Evolutionary conservation across 1,140 invertebrate species (phyloP).

Genomic region (Camponotus pennsylvanicus): DNA sequence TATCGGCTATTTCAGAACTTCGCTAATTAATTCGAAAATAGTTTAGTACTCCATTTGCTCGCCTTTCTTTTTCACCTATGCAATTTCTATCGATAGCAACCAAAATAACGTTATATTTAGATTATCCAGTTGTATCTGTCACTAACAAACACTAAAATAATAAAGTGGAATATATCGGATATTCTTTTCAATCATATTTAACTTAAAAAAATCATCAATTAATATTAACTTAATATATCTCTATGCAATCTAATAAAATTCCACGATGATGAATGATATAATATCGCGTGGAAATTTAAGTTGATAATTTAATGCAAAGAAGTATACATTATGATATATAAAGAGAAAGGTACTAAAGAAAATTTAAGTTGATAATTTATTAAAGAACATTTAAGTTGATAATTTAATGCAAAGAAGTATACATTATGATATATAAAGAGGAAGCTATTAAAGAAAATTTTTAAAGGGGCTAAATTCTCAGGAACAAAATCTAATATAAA

Average conservation of each 20-base stretch:
- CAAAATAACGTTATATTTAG: slow-evolving; percentile 27
- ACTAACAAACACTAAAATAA: slow-evolving; percentile 17
- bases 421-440: neutral
- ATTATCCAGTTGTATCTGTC: neutral
- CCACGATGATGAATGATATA: neutral
- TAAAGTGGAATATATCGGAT: neutral
- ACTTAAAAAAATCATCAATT: neutral
- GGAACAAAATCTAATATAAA: neutral
- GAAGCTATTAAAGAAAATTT: neutral
- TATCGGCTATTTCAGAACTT: slow-evolving; percentile 61
- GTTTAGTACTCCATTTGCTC: slow-evolving; percentile 52
- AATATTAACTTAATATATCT: neutral
- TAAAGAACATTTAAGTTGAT: neutral
- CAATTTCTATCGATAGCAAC: neutral
- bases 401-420: neutral
- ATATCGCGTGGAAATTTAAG: neutral
- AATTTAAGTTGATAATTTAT: slow-evolving; percentile 19
- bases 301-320: neutral
- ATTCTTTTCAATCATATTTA: too few species aligned
- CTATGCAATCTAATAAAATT: neutral
- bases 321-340: neutral
- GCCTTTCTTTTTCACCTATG: slow-evolving; percentile 21
- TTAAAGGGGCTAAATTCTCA: neutral
- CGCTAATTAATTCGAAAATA: slow-evolving; percentile 72
- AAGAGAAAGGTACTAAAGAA: neutral